Evolutionary conservation across 1,140 invertebrate genomes (phyloP), one percentile per base, ranked within the genome.

Genomic region (Triops cancriformis): DNA sequence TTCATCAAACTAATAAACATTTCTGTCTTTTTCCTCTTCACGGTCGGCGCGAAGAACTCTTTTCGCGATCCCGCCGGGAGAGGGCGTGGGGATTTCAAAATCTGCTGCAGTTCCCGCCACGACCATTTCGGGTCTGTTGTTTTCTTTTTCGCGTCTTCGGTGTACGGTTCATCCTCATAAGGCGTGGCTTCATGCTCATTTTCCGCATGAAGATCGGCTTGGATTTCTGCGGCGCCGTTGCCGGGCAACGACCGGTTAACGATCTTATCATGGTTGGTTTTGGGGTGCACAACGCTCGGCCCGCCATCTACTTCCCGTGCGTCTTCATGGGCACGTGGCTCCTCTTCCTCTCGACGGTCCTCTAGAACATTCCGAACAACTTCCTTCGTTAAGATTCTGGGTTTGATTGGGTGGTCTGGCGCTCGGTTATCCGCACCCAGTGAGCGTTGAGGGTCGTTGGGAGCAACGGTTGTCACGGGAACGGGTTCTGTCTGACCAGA

Each of bases 1-100:
- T 73, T 78, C 26, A 78, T 18, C 27, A 78, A 73, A 9, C 41
- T 28, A 31, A 26, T 26, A 76, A 76, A 76, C 9, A 11, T 51
- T 42, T 76, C 51, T 14, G 51, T 7, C n/a, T 64, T 64, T 23
- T 64, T 64, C 51, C 18, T 64, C 51, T 64, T 64, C 0, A 64
- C 51, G 6, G 3, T 18, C 51, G 51, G 51, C 2, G 23, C 51
- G 3, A 64, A 9, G 23, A 64, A 64, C 51, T 64, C 51, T 14
- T 64, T 64, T 23, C 51, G 14, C 51, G 51, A 64, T 6, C 51
- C 51, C 0, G 51, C 51, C 51, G 51, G 51, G 3, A 64, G 14
- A n/a, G 51, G 0, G 3, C 23, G 14, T 18, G 51, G 51, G 4
- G 51, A 23, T 1, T 64, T 64, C 51, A 64, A 64, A n/a, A 64